These are phyloP conservation scores for Acomys russatus DNA, from an alignment of 2,797 vertebrate genomes.

Conservation along the genomic window DNA sequence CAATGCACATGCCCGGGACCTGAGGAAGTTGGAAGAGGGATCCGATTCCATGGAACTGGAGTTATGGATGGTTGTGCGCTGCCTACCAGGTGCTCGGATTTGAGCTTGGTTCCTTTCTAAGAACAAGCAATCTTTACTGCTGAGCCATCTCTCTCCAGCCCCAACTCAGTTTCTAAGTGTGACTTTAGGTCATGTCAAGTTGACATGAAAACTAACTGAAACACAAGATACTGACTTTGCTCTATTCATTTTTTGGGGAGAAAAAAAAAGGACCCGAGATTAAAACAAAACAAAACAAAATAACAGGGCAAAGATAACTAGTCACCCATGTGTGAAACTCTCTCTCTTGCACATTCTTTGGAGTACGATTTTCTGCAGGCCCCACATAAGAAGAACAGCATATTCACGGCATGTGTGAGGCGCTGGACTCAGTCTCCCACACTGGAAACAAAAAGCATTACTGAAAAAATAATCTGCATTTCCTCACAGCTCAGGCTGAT, in stretches of 20 bases:
- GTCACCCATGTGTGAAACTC: not conserved
- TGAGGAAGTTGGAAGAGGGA: not conserved
- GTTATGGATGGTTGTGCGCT: not conserved
- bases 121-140: not conserved
- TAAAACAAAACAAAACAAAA: no score
- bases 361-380: not conserved
- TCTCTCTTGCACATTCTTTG: no score
- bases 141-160: not conserved
- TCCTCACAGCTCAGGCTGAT: not conserved
- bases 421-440: not conserved
- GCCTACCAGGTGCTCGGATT: not conserved
- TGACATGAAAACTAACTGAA: not conserved
- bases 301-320: not conserved
- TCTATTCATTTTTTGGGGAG: not conserved
- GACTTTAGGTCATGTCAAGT: not conserved
- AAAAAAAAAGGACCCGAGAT: not conserved
- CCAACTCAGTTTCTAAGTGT: not conserved
- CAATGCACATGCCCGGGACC: not conserved
- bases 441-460: not conserved
- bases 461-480: not conserved
- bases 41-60: not conserved
- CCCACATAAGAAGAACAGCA: not conserved
- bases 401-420: no score
- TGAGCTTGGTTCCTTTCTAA: not conserved
- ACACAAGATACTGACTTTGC: not conserved